These are phyloP conservation scores for Coreius guichenoti DNA, from an alignment of 2,797 vertebrate genomes.

Conservation along the genomic window DNA sequence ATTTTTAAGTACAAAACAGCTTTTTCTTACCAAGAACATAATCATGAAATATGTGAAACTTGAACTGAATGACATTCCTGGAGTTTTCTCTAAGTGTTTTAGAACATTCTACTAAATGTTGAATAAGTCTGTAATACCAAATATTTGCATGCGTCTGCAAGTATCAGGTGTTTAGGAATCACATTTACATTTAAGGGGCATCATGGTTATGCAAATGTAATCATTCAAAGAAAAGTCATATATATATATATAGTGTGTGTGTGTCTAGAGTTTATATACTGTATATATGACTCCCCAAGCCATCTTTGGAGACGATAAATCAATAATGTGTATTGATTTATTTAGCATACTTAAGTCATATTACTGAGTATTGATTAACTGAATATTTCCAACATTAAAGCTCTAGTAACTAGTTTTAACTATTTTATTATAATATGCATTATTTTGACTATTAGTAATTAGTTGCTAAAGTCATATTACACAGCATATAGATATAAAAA, in stretches of 20 bases:
- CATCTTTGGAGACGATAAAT: not conserved
- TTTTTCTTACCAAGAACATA: not conserved
- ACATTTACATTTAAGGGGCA: not conserved
- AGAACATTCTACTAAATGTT: conserved; percentile 14
- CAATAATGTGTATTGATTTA: not conserved
- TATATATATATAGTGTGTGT: no score
- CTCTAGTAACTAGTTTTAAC: not conserved
- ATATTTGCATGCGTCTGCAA: not conserved
- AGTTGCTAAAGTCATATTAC: not conserved
- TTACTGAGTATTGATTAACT: not conserved
- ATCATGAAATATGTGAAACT: not conserved
- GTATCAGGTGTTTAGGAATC: not conserved
- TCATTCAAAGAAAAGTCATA: not conserved
- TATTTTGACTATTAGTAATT: not conserved
- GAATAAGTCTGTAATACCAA: not conserved
- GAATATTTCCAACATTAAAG: not conserved
- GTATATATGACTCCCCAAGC: not conserved
- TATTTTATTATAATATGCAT: not conserved
- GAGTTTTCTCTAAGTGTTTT: not conserved
- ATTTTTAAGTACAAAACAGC: not conserved
- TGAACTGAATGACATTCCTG: not conserved
- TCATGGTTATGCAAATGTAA: not conserved
- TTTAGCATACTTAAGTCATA: not conserved
- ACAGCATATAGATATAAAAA: no score
- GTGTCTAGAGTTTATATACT: no score